A percentile compares a stretch with the other conserved stretches of the same genome.
These are phyloP conservation scores for Anoplopoma fimbria DNA, from an alignment of 2,113 vertebrate genomes.

Conservation along the genomic window DNA sequence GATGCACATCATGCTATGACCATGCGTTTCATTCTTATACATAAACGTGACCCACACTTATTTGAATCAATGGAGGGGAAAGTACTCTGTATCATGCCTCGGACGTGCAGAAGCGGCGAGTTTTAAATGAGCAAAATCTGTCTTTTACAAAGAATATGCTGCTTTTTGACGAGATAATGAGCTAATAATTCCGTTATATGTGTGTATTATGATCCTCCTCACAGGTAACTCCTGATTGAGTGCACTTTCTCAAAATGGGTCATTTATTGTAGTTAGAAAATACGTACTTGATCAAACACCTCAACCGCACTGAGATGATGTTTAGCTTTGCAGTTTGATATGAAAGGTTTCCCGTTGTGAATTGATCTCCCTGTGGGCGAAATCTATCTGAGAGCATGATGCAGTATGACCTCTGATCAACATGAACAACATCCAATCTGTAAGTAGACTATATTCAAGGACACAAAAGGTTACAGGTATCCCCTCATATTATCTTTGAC, in stretches of 20 bases:
- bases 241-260: conserved; percentile 50
- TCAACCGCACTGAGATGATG: conserved; percentile 28
- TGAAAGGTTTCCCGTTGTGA: conserved; percentile 10
- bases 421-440: conserved; percentile 58
- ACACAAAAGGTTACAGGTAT: conserved; percentile 68
- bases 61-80: conserved; percentile 43
- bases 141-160: conserved; percentile 42
- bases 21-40: conserved; percentile 61
- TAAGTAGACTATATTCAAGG: conserved; percentile 67
- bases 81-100: conserved; percentile 39
- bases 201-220: conserved; percentile 36
- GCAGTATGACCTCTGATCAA: conserved; percentile 62
- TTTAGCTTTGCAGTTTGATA: conserved; percentile 9
- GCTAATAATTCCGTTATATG: conserved; percentile 21
- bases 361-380: conserved; percentile 35
- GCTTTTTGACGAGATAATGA: conserved; percentile 33
- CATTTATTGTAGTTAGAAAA: conserved; percentile 53
- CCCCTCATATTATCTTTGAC: conserved; percentile 79
- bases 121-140: conserved; percentile 27
- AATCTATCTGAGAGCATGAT: conserved; percentile 56
- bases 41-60: conserved; percentile 51
- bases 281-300: conserved; percentile 45
- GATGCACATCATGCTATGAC: conserved; percentile 67
- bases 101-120: conserved; percentile 1
- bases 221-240: conserved; percentile 27